Base-by-base conservation (phyloP, 2,888 invertebrate species). In the Pediacus dermestoides region DNA sequence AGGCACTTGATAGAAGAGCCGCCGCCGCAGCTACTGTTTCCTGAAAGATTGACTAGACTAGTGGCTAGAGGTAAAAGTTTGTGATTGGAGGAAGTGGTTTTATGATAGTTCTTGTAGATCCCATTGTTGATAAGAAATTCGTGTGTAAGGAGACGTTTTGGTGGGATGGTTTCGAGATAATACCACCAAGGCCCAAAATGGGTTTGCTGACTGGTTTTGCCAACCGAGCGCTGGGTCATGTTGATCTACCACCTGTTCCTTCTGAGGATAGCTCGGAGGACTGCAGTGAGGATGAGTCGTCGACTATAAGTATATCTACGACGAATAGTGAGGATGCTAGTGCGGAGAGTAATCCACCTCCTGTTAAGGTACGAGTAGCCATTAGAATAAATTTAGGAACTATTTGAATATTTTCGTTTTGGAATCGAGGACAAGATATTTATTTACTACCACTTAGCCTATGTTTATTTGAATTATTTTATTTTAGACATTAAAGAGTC, bases 81-180 rank as follows among this genome's bases (percentile, higher is more conserved):
- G 13, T 31, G 8, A 8, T 31, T 31, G 16, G 14, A 10, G 6
- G n/a, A 18, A 7, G 6, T 18, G n/a, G n/a, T 7, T 26, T 37
- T 26, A 10, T 31, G 7, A n/a, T 22, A 10, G 10, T 36, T 31
- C 23, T 41, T 43, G 4, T 14, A 57, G 57, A 58, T 48, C 47
- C 52, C n/a, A 34, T 35, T 3, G 77, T 34, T 22, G 55, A 52
- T 6, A 57, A 57, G 2, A 77, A 79, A 39, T 72, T 82, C 37
- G 72, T 74, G 30, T 79, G 80, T 58, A 79, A 78, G 63, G 82
- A 83, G 60, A 71, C 75, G 39, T 81, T 81, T 70, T 84, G 83
- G 82, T 84, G 84, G 84, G 78, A 80, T 39, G 84, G 84, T 11
- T 72, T 84, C 35, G 76, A 78, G 66, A 70, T 85, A 30, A 73